Conservation (phyloP, 2,113 vertebrate species). For the Halichoeres trimaculatus region DNA sequence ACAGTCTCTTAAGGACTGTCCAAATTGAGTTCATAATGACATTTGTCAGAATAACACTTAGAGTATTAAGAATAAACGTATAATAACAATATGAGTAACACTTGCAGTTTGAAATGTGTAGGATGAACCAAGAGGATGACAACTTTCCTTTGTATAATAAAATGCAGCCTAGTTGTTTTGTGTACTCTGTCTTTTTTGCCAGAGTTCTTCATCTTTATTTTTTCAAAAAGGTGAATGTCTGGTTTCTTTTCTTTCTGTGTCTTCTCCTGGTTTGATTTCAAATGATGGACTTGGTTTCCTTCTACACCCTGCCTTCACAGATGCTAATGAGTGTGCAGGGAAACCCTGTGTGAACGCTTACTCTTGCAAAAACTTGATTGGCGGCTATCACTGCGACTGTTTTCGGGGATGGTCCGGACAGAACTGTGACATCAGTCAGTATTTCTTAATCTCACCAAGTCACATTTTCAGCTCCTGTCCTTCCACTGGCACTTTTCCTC, state of each 20-base stretch:
- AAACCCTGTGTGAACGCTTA: conserved; percentile 94
- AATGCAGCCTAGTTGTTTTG: too few species aligned
- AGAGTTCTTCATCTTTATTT: too few species aligned
- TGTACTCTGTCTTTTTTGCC: too few species aligned
- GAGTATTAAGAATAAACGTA: too few species aligned
- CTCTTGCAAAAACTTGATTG: conserved; percentile 99
- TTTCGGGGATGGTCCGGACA: conserved; percentile 95
- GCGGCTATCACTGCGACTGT: conserved; percentile 99
- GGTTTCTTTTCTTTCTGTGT: conserved; percentile 34
- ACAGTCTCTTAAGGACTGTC: too few species aligned
- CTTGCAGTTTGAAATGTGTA: too few species aligned
- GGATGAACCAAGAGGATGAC: too few species aligned
- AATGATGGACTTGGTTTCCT: conserved; percentile 73
- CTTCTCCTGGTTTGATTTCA: conserved; percentile 32
- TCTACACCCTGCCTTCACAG: conserved; percentile 89
- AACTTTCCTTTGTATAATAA: too few species aligned
- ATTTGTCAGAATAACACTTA: too few species aligned
- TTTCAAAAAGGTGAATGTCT: conserved; percentile 12
- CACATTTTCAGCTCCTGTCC: conserved; percentile 22
- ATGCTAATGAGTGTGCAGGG: conserved; percentile 96
- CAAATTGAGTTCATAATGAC: too few species aligned
- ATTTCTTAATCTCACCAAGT: conserved; percentile 69
- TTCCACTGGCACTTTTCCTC: conserved; percentile 11
- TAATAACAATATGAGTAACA: too few species aligned
- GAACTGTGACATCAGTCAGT: conserved; percentile 99